A percentile compares a stretch with the other conserved stretches of the same genome.
These are phyloP conservation scores for Odontomyia ornata DNA, from an alignment of 2,888 invertebrate species.

Conservation along the genomic window DNA sequence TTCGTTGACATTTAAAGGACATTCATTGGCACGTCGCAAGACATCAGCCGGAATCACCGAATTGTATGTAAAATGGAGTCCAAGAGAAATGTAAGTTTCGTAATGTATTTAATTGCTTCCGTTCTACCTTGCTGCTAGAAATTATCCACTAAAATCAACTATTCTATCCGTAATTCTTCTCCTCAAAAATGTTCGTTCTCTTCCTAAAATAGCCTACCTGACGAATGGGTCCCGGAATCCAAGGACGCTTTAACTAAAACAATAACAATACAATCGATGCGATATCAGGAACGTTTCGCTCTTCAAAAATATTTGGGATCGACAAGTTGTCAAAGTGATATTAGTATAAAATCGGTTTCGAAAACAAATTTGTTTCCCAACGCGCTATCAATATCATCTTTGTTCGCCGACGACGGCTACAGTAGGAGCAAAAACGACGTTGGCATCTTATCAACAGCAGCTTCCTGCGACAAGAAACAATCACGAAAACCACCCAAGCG, in stretches of 20 bases:
- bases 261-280: conserved; percentile 65
- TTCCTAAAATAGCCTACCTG: conserved; percentile 74
- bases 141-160: too few relatives aligned
- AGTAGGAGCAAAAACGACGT: conserved; percentile 45
- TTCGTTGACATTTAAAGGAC: conserved; percentile 76
- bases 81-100: conserved; percentile 82
- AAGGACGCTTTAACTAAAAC: conserved; percentile 72
- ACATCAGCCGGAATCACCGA: conserved; percentile 73
- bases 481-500: conserved; percentile 59
- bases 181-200: conserved; percentile 30
- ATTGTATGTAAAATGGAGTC: conserved; percentile 84
- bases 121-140: too few relatives aligned
- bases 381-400: background rate
- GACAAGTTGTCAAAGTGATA: conserved; percentile 46
- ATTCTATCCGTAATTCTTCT: background rate
- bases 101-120: too few relatives aligned
- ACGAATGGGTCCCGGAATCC: conserved; percentile 85
- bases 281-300: conserved; percentile 49
- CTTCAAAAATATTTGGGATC: conserved; percentile 47
- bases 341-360: conserved; percentile 41
- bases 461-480: conserved; percentile 56
- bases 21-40: conserved; percentile 73
- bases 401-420: conserved; percentile 22
- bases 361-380: background rate
- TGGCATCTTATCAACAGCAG: conserved; percentile 52